Evolutionary conservation across 2,888 invertebrate species (phyloP), one percentile per base, ranked within the genome.

Genomic region (Frankliniella fusca): DNA sequence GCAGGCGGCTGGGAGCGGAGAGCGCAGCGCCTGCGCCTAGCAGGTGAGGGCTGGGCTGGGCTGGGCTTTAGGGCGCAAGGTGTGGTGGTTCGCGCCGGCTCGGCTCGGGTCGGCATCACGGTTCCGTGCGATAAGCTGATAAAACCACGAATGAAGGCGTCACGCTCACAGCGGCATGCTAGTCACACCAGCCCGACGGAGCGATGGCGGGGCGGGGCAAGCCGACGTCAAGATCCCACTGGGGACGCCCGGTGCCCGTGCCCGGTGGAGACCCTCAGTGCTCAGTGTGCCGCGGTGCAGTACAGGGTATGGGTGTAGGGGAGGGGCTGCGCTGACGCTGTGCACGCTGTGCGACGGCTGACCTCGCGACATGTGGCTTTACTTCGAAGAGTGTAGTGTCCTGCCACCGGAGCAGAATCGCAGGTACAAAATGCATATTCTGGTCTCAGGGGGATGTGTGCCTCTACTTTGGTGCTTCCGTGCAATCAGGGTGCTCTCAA

Each of bases 401-500:
- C 90, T 95, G 86, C 95, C 95, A 84, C 94, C 94, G 83, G 95
- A 95, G 89, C 92, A 94, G 85, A 95, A 95, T 87, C 91, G 95
- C 90, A 94, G 95, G 95, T 95, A 91, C 1, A 18, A 18, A 18
- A n/a, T 61, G 18, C 15, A 54, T 12, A 2, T 18, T 12, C 54
- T 15, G 61, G 61, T 5, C 61, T 61, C 61, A 61, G 15, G 15
- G 61, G 18, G 1, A 54, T 54, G 10, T 38, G 38, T 7, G 15
- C 3, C 12, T 15, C 15, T 61, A 5, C 38, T 38, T 38, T 38
- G 38, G 61, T 61, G 12, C 15, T 61, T 61, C 61, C 61, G 20
- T 61, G 20, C 7, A 18, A 7, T 18, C 61, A 54, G 7, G 18
- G 61, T 15, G 61, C 18, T 61, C 5, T 61, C 61, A 38, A 38